Conservation (phyloP, 2,888 invertebrate species). For the Oxyscelio sp. region DNA sequence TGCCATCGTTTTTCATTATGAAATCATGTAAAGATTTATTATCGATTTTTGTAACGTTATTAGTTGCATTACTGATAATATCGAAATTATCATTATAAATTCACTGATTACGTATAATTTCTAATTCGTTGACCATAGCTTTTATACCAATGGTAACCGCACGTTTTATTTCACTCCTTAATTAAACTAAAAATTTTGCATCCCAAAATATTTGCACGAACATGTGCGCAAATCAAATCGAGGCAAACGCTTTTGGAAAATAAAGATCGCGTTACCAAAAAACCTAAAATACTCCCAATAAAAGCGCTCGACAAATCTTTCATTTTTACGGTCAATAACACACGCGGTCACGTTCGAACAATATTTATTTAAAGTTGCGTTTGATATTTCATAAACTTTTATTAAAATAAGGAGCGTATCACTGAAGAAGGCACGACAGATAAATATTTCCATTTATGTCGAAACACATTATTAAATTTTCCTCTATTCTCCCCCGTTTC, state of each 20-base stretch:
- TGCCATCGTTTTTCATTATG: too few species aligned
- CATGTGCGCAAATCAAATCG: constrained; percentile 1
- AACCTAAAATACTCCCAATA: constrained; percentile 48
- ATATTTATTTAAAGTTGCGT: constrained; percentile 66
- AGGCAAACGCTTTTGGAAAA: not conserved
- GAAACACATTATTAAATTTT: constrained; percentile 63
- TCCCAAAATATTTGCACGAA: not conserved
- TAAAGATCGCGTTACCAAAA: not conserved
- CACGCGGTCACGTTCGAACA: constrained; percentile 59
- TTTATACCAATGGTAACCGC: not conserved
- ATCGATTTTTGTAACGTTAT: too few species aligned
- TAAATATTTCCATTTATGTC: constrained; percentile 51
- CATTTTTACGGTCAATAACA: constrained; percentile 70
- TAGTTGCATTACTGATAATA: too few species aligned
- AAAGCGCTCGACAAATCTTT: constrained; percentile 65
- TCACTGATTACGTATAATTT: not conserved
- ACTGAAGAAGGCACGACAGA: constrained; percentile 37
- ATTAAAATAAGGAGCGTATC: constrained; percentile 59
- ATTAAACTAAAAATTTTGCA: constrained; percentile 3
- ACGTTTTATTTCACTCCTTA: not conserved
- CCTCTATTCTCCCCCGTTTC: constrained; percentile 31
- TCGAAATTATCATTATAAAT: too few species aligned
- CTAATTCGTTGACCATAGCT: not conserved
- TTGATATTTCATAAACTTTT: constrained; percentile 73
- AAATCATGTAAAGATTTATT: too few species aligned